These are phyloP conservation scores for Octopus bimaculoides DNA, from an alignment of 1,140 invertebrate species.

Conservation along the genomic window DNA sequence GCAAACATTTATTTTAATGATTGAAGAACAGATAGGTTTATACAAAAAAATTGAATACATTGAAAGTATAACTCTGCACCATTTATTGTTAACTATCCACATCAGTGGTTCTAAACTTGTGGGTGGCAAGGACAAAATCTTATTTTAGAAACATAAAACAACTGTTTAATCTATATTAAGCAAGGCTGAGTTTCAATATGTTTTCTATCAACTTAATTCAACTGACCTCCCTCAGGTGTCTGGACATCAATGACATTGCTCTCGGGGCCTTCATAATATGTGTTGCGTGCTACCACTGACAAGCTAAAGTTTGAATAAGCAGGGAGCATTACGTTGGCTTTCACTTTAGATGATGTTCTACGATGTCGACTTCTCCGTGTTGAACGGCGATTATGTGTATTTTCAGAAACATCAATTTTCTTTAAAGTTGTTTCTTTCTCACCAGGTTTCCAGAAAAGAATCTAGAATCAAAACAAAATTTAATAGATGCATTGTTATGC, in stretches of 20 bases:
- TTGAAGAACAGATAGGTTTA: too few relatives aligned
- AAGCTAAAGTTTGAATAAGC: constrained; percentile 84
- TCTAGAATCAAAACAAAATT: constrained; percentile 54
- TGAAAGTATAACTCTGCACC: too few relatives aligned
- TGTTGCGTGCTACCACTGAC: constrained; percentile 86
- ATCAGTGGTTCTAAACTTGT: too few relatives aligned
- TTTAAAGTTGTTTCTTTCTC: constrained; percentile 74
- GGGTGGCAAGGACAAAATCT: too few relatives aligned
- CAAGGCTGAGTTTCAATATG: too few relatives aligned
- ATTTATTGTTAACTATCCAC: too few relatives aligned
- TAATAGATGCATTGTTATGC: too few relatives aligned
- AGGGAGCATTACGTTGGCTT: constrained; percentile 30
- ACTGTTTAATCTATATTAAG: neutral
- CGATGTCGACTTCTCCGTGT: constrained; percentile 12
- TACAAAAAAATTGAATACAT: too few relatives aligned
- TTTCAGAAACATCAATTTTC: constrained; percentile 56
- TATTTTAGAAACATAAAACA: too few relatives aligned
- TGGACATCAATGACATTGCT: constrained; percentile 81
- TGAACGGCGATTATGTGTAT: neutral
- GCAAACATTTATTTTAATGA: too few relatives aligned
- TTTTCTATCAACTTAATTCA: too few relatives aligned
- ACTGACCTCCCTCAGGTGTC: constrained; percentile 82
- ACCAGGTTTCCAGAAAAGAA: constrained; percentile 84
- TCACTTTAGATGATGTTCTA: constrained; percentile 22
- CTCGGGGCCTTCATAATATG: constrained; percentile 81